Percentiles rank a stretch among this genome's conserved stretches.
These are phyloP conservation scores for Himalopsyche kuldschensis DNA, from an alignment of 2,888 invertebrate species.

Conservation along the genomic window DNA sequence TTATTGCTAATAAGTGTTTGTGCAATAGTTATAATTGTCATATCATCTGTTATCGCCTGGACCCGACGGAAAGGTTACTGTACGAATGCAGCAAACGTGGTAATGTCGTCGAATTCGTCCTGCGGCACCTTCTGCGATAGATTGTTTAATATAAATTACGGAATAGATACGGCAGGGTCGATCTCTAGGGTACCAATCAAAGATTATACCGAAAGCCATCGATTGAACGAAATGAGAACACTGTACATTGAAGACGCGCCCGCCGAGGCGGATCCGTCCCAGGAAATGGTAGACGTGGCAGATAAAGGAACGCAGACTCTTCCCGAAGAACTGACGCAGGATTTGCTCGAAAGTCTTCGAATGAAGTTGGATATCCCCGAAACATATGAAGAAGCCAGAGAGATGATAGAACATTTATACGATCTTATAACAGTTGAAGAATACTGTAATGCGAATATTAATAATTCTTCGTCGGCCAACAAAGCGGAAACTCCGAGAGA, in stretches of 20 bases:
- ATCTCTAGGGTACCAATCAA: slow-evolving; percentile 63
- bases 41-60: slow-evolving; percentile 61
- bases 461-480: slow-evolving; percentile 42
- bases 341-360: slow-evolving; percentile 68
- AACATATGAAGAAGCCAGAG: slow-evolving; percentile 72
- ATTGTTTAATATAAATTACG: slow-evolving; percentile 54
- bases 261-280: slow-evolving; percentile 46
- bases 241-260: slow-evolving; percentile 51
- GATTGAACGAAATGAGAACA: slow-evolving; percentile 60
- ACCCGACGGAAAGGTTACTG: slow-evolving; percentile 62
- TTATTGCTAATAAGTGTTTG: slow-evolving; percentile 59
- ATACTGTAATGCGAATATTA: slow-evolving; percentile 61
- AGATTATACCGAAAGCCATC: slow-evolving; percentile 65
- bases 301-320: slow-evolving; percentile 72
- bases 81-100: slow-evolving; percentile 49
- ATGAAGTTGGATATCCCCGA: slow-evolving; percentile 72
- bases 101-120: slow-evolving; percentile 50
- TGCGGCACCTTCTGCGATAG: slow-evolving; percentile 51
- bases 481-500: slow-evolving; percentile 39
- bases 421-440: slow-evolving; percentile 74
- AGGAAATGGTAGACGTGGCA: slow-evolving; percentile 51
- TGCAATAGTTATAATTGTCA: slow-evolving; percentile 57
- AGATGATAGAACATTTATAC: slow-evolving; percentile 76
- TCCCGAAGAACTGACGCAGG: slow-evolving; percentile 74
- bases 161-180: slow-evolving; percentile 62